These are phyloP conservation scores for Dioctria linearis DNA, from an alignment of 2,888 invertebrate species.

Conservation along the genomic window DNA sequence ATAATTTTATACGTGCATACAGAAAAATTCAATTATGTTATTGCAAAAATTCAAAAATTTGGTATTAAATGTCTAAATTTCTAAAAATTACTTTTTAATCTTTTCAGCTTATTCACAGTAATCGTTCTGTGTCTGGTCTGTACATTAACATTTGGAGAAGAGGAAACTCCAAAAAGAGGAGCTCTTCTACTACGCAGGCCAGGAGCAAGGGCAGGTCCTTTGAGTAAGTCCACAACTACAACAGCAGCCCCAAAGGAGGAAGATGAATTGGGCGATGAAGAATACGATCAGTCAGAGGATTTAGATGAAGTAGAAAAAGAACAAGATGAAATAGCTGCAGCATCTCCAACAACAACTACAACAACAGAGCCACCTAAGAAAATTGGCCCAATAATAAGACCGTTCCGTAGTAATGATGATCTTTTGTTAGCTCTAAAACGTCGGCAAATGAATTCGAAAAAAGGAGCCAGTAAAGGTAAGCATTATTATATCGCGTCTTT, in stretches of 20 bases:
- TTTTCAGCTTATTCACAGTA: conserved; percentile 34
- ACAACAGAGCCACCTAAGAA: conserved; percentile 82
- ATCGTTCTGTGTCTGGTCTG: conserved; percentile 63
- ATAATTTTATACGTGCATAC: too few relatives aligned
- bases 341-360: conserved; percentile 72
- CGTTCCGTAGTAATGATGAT: conserved; percentile 86
- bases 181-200: conserved; percentile 62
- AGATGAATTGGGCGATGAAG: conserved; percentile 71
- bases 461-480: conserved; percentile 70
- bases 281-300: conserved; percentile 72
- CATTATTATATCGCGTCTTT: neutral
- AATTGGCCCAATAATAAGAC: conserved; percentile 77
- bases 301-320: conserved; percentile 72
- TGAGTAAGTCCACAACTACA: conserved; percentile 64
- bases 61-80: too few relatives aligned
- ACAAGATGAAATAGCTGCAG: conserved; percentile 71
- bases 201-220: conserved; percentile 37
- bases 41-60: neutral
- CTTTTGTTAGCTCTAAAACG: conserved; percentile 81
- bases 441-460: conserved; percentile 79
- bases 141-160: conserved; percentile 61
- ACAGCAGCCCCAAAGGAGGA: conserved; percentile 64
- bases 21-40: too few relatives aligned
- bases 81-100: neutral
- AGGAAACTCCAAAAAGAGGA: conserved; percentile 64